Conservation (phyloP, 2,797 vertebrate genomes). For the Crenuchus spilurus region DNA sequence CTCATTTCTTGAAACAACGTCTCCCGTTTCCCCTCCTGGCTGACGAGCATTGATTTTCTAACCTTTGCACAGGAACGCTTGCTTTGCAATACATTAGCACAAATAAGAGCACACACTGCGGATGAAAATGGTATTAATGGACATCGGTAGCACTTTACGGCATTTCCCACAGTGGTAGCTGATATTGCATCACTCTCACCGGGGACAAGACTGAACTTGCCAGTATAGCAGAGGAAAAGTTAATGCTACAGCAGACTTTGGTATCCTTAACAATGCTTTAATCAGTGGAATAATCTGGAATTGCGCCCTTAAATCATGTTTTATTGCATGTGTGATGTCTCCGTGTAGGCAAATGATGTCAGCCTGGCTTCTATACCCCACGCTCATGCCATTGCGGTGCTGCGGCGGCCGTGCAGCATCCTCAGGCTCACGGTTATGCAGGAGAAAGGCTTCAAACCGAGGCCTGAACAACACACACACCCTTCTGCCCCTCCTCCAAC, state of each 20-base stretch:
- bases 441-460: constrained; percentile 88
- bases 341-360: constrained; percentile 85
- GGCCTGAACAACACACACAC: constrained; percentile 70
- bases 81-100: background rate
- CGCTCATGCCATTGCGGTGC: constrained; percentile 79
- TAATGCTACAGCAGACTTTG: background rate
- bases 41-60: constrained; percentile 52
- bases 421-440: constrained; percentile 88
- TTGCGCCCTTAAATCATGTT: background rate
- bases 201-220: constrained; percentile 12
- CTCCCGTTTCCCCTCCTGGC: constrained; percentile 39
- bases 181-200: constrained; percentile 23
- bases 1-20: constrained; percentile 57
- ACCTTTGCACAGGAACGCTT: background rate
- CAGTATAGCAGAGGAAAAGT: background rate
- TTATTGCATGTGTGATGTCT: background rate
- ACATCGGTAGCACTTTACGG: background rate
- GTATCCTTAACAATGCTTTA: background rate
- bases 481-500: constrained; percentile 63
- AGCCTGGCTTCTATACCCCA: constrained; percentile 88
- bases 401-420: constrained; percentile 77
- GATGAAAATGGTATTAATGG: constrained; percentile 9
- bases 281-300: background rate
- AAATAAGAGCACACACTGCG: background rate
- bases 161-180: background rate